These are phyloP conservation scores for Pelobates fuscus DNA, from an alignment of 2,113 vertebrate genomes.

Conservation along the genomic window DNA sequence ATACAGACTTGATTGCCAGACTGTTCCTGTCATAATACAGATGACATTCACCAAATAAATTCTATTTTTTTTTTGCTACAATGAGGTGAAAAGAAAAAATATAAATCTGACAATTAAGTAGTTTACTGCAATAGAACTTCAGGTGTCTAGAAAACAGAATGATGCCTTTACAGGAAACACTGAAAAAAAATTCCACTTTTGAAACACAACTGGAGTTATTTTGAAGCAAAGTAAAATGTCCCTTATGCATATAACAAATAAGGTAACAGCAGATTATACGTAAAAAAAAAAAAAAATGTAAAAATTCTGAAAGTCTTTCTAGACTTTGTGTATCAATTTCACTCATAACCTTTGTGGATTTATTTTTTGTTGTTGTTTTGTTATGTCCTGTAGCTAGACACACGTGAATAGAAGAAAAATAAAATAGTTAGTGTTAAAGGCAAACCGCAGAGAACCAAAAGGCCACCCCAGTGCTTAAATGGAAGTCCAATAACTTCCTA, in stretches of 20 bases:
- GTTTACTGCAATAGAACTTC: background rate
- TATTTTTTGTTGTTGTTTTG: slow-evolving; percentile 60
- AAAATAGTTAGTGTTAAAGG: slow-evolving; percentile 97
- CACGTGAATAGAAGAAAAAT: slow-evolving; percentile 94
- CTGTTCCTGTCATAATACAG: too few relatives aligned
- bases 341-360: slow-evolving; percentile 81
- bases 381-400: slow-evolving; percentile 90
- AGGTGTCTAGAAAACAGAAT: background rate
- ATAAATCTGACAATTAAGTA: background rate
- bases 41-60: too few relatives aligned
- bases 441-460: slow-evolving; percentile 86
- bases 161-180: background rate
- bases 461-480: slow-evolving; percentile 74
- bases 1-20: too few relatives aligned
- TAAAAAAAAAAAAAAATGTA: slow-evolving; percentile 72
- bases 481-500: slow-evolving; percentile 65
- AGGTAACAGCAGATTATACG: slow-evolving; percentile 81
- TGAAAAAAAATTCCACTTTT: slow-evolving; percentile 23
- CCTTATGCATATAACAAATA: slow-evolving; percentile 1
- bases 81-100: too few relatives aligned
- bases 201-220: slow-evolving; percentile 60
- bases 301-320: slow-evolving; percentile 75
- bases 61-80: too few relatives aligned
- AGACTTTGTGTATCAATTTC: slow-evolving; percentile 69
- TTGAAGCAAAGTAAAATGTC: slow-evolving; percentile 57